Evolutionary conservation across 2,888 invertebrate genomes (phyloP).

Genomic region (Odontocerum albicorne): DNA sequence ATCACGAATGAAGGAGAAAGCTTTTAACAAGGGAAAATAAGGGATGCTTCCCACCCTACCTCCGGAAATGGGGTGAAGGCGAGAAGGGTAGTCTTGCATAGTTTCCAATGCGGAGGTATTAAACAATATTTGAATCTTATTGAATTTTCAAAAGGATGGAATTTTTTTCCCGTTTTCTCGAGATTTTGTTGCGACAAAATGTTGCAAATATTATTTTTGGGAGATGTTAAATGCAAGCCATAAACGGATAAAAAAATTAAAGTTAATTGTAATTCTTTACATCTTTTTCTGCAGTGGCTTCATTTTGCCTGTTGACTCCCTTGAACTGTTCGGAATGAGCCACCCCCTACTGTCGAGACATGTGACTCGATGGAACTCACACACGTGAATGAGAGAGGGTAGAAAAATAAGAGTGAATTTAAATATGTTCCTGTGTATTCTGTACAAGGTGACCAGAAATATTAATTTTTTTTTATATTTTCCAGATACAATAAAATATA

Average conservation of each 20-base stretch:
- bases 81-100: constrained; percentile 28
- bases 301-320: background rate
- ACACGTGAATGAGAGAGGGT: constrained; percentile 16
- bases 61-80: constrained; percentile 4
- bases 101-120: no score
- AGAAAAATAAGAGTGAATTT: constrained; percentile 25
- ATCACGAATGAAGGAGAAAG: constrained; percentile 29
- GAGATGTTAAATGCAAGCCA: no score
- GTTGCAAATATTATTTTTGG: no score
- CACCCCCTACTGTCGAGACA: constrained; percentile 25
- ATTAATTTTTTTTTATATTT: background rate
- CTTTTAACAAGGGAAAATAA: constrained; percentile 34
- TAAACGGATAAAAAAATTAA: no score
- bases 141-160: no score
- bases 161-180: no score
- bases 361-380: constrained; percentile 25
- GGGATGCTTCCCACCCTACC: constrained; percentile 23
- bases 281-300: no score
- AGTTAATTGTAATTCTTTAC: no score
- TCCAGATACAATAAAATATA: background rate
- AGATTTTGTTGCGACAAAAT: no score
- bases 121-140: no score
- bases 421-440: constrained; percentile 25
- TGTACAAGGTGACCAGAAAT: constrained; percentile 9
- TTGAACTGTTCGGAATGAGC: background rate